These are phyloP conservation scores for Polyodon spathula DNA, from an alignment of 2,113 vertebrate genomes.

Conservation along the genomic window DNA sequence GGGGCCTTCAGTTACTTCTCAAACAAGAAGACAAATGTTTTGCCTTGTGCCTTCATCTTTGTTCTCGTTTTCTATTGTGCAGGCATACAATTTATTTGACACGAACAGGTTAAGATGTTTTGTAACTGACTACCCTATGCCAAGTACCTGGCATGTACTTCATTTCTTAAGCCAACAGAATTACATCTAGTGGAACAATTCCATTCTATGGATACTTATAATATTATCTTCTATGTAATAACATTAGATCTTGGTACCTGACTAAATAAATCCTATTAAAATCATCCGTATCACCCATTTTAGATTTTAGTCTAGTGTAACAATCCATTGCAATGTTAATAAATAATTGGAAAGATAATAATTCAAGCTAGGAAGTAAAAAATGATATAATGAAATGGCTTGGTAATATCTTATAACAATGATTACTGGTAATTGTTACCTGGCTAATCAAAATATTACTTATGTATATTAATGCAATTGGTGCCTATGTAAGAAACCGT, in stretches of 20 bases:
- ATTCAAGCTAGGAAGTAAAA: no score
- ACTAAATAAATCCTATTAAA: background rate
- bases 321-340: background rate
- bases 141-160: background rate
- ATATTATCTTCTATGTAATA: background rate
- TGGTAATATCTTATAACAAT: no score
- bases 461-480: no score
- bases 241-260: background rate
- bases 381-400: no score
- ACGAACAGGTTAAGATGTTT: background rate
- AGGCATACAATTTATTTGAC: background rate
- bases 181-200: background rate
- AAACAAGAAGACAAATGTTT: no score
- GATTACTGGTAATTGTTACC: no score
- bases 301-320: background rate
- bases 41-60: no score
- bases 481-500: no score
- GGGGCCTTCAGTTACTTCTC: no score
- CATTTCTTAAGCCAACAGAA: background rate
- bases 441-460: no score
- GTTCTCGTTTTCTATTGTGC: no score
- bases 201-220: background rate
- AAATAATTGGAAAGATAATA: no score
- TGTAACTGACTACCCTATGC: background rate
- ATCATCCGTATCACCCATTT: background rate